These are phyloP conservation scores for Sepioteuthis lessoniana DNA, from an alignment of 2,888 invertebrate species.

Conservation along the genomic window DNA sequence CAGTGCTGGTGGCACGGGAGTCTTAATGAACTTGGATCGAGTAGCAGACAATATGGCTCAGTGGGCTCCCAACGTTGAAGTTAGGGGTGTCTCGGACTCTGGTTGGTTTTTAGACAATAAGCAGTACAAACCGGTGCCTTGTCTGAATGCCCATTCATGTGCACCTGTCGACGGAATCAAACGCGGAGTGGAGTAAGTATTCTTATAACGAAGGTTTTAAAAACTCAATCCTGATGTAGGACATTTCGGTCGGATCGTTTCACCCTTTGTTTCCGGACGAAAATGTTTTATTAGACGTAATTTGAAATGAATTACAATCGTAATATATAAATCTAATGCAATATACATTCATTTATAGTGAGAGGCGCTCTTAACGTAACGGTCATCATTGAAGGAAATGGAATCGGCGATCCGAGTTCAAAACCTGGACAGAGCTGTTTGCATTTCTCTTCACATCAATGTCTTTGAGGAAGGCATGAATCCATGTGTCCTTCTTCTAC, in stretches of 20 bases:
- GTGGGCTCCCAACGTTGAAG: conserved; percentile 76
- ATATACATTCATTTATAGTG: too few relatives aligned
- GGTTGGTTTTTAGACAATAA: conserved; percentile 95
- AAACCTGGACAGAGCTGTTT: too few relatives aligned
- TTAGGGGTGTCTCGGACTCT: conserved; percentile 91
- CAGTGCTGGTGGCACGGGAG: conserved; percentile 95
- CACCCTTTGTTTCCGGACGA: too few relatives aligned
- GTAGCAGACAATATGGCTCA: conserved; percentile 82
- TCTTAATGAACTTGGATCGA: conserved; percentile 90
- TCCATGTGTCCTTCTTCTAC: too few relatives aligned
- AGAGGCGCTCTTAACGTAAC: too few relatives aligned
- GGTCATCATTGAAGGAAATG: too few relatives aligned
- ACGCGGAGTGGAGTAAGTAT: conserved; percentile 81
- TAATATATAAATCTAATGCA: not conserved
- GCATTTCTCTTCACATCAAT: too few relatives aligned
- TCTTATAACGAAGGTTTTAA: too few relatives aligned
- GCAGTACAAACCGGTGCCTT: conserved; percentile 79
- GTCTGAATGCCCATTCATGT: conserved; percentile 77
- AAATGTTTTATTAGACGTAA: not conserved
- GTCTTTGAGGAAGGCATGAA: too few relatives aligned
- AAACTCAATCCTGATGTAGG: too few relatives aligned
- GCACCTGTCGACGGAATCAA: conserved; percentile 82
- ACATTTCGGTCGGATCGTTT: too few relatives aligned
- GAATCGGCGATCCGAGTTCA: too few relatives aligned
- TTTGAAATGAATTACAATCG: not conserved